Evolutionary conservation across 2,797 vertebrate species (phyloP).

Genomic region (Paedocypris micromegethes): DNA sequence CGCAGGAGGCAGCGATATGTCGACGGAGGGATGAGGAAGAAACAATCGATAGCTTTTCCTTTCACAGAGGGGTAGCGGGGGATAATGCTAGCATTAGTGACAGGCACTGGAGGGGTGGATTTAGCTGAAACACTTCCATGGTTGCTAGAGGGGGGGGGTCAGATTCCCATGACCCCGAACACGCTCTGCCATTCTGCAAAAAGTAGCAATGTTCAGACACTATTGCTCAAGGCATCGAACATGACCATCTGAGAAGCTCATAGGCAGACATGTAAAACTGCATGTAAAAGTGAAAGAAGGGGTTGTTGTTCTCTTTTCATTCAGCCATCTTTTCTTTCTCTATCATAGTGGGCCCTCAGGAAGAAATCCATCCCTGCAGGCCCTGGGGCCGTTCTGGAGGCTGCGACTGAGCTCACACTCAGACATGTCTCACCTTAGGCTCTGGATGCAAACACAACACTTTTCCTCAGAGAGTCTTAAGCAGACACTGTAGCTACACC

Average conservation of each 20-base stretch:
- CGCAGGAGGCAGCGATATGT: constrained; percentile 42
- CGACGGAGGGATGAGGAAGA: constrained; percentile 42
- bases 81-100: constrained; percentile 39
- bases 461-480: constrained; percentile 13
- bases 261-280: constrained; percentile 1
- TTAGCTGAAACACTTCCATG: constrained; percentile 33
- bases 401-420: constrained; percentile 37
- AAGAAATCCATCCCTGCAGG: constrained; percentile 53
- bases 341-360: constrained; percentile 34
- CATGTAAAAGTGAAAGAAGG: constrained; percentile 5
- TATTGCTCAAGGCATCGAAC: constrained; percentile 4
- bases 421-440: constrained; percentile 29
- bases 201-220: constrained; percentile 13
- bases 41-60: constrained; percentile 52
- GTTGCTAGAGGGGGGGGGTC: constrained; percentile 34
- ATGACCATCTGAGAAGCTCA: constrained; percentile 13
- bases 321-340: constrained; percentile 11
- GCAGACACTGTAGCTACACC: constrained; percentile 8
- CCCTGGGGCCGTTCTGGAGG: constrained; percentile 51
- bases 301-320: constrained; percentile 21
- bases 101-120: constrained; percentile 48
- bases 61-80: constrained; percentile 31
- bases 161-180: constrained; percentile 57
- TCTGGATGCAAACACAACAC: constrained; percentile 26
- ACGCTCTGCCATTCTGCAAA: background rate